These are phyloP conservation scores for Pangasius macronema DNA, from an alignment of 2,797 vertebrate genomes.

Conservation along the genomic window DNA sequence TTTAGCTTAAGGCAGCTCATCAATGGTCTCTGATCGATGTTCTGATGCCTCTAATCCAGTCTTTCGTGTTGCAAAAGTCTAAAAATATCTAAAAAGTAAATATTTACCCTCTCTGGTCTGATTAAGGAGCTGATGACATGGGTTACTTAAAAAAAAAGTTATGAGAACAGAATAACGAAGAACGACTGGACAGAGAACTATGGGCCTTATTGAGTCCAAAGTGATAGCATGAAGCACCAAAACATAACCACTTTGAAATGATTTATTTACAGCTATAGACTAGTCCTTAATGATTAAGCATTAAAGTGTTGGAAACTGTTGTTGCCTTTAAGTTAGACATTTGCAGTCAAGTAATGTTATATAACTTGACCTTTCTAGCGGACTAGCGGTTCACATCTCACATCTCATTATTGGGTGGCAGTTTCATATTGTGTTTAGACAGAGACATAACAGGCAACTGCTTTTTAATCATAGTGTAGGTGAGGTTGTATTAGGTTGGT, in stretches of 20 bases:
- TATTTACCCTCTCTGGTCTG: not conserved
- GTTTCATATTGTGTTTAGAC: not conserved
- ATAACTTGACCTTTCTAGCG: not conserved
- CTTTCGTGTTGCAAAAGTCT: too few species aligned
- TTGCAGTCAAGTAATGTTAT: not conserved
- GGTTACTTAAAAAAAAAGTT: too few species aligned
- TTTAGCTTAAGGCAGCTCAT: not conserved
- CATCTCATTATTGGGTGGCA: not conserved
- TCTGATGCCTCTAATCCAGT: too few species aligned
- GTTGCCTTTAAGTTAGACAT: not conserved
- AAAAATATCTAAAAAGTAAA: too few species aligned
- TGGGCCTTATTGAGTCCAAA: too few species aligned
- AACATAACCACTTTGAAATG: not conserved
- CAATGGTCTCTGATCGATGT: too few species aligned
- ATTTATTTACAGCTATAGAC: not conserved
- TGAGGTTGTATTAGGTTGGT: not conserved
- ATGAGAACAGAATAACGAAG: too few species aligned
- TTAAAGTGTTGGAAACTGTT: not conserved
- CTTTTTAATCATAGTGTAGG: not conserved
- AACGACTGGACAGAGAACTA: too few species aligned
- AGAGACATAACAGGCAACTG: not conserved
- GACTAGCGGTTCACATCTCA: not conserved
- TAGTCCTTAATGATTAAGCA: not conserved
- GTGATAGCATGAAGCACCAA: not conserved
- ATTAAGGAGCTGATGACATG: not conserved